Conservation (phyloP, 2,888 invertebrate genomes). For the Herminia tarsipennalis region DNA sequence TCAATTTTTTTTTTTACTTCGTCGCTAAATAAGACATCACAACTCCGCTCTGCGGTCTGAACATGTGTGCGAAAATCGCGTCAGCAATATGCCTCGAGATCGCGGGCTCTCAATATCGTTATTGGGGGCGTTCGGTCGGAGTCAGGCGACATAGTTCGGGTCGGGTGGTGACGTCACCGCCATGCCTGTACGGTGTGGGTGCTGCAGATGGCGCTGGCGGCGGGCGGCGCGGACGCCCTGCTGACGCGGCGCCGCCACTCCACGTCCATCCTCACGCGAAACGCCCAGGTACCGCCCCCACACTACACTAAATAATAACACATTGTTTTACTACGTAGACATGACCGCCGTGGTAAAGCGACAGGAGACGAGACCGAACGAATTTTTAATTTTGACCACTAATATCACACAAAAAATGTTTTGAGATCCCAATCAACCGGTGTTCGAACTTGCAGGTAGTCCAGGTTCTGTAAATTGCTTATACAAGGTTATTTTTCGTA, state of each 20-base stretch:
- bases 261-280: conserved; percentile 88
- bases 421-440: no score
- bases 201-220: conserved; percentile 74
- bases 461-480: no score
- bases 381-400: no score
- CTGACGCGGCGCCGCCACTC: conserved; percentile 91
- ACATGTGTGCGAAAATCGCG: conserved; percentile 27
- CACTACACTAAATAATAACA: conserved; percentile 20
- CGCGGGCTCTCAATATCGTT: conserved; percentile 60
- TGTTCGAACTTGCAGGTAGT: no score
- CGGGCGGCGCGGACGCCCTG: conserved; percentile 80
- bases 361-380: no score
- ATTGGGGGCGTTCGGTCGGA: conserved; percentile 56
- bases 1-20: conserved; percentile 15
- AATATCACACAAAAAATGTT: no score
- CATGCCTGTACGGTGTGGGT: conserved; percentile 58
- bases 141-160: conserved; percentile 55
- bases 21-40: conserved; percentile 5
- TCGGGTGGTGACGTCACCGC: neutral
- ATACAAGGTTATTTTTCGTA: no score
- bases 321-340: conserved; percentile 10
- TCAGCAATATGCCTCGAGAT: conserved; percentile 60
- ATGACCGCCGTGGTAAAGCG: conserved; percentile 1
- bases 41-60: conserved; percentile 38
- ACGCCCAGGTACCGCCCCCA: conserved; percentile 83